A percentile compares a stretch with the other conserved stretches of the same genome.
phyloP scores from a whole-genome alignment of 30 jellyfish, hydroid and myxozoan species.

The Hydra vulgaris region DNA sequence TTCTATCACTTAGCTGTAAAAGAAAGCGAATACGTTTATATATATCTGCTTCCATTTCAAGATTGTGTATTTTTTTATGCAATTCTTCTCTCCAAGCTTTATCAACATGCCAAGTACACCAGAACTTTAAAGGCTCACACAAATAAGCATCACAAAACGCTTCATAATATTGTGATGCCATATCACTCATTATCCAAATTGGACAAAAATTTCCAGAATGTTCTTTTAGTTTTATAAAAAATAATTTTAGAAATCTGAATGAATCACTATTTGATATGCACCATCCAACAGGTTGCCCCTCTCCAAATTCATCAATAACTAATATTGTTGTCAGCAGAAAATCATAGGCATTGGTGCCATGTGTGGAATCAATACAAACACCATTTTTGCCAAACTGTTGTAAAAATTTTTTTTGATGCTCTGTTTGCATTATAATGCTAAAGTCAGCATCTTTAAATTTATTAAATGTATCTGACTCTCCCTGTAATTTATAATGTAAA shows the following conservation, averaged over 20 bases:
- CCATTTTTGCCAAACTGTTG: conserved; percentile 28
- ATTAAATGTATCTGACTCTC: background rate
- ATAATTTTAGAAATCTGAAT: conserved; percentile 4
- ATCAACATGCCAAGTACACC: too few species aligned
- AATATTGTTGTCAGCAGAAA: conserved; percentile 27
- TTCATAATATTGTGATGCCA: too few species aligned
- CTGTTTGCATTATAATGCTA: too few species aligned
- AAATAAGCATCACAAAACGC: too few species aligned
- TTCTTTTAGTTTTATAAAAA: conserved; percentile 11
- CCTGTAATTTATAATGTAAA: conserved; percentile 18
- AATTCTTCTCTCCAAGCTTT: too few species aligned
- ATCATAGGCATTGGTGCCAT: conserved; percentile 40
- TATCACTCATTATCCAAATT: too few species aligned
- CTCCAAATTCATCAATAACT: conserved; percentile 48
- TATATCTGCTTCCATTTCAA: too few species aligned
- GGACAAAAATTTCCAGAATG: conserved; percentile 29
- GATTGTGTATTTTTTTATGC: too few species aligned
- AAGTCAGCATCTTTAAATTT: conserved; percentile 23
- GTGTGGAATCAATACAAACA: conserved; percentile 34
- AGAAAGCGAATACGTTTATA: background rate
- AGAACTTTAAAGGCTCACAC: too few species aligned
- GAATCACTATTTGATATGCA: conserved; percentile 32
- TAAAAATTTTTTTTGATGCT: conserved; percentile 6
- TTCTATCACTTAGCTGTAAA: background rate
- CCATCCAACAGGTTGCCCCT: conserved; percentile 40